These are phyloP conservation scores for Hyposmocoma kahamanoa DNA, from an alignment of 1,140 invertebrate species.

Conservation along the genomic window DNA sequence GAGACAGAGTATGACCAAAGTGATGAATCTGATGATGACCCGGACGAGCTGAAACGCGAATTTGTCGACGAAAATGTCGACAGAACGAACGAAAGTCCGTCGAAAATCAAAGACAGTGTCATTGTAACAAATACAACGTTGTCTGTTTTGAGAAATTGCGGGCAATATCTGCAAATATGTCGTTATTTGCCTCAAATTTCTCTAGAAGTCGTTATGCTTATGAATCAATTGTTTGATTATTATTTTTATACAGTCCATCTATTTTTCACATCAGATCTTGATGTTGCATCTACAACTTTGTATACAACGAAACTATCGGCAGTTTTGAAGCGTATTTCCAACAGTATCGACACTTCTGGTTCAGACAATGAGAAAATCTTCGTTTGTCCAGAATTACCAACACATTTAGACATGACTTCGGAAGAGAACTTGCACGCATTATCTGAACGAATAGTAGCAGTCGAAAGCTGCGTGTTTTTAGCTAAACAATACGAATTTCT, in stretches of 20 bases:
- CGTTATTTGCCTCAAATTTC: constrained; percentile 92
- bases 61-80: constrained; percentile 79
- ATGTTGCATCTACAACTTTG: constrained; percentile 70
- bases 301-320: constrained; percentile 81
- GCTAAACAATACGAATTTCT: constrained; percentile 90
- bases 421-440: constrained; percentile 86
- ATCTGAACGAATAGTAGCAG: constrained; percentile 89
- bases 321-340: constrained; percentile 84
- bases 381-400: constrained; percentile 78
- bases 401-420: constrained; percentile 81
- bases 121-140: constrained; percentile 93
- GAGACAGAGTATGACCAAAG: constrained; percentile 78
- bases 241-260: constrained; percentile 93
- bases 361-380: constrained; percentile 36
- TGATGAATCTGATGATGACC: constrained; percentile 85
- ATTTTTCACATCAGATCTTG: constrained; percentile 83
- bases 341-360: constrained; percentile 71
- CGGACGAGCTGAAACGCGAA: constrained; percentile 81
- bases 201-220: constrained; percentile 90
- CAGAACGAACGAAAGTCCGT: constrained; percentile 33
- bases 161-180: constrained; percentile 95
- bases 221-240: constrained; percentile 96
- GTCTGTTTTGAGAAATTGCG: constrained; percentile 93
- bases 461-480: constrained; percentile 94
- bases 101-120: constrained; percentile 52